Evolutionary conservation across 2,113 vertebrate genomes (phyloP).

Genomic region (Lonchura striata): DNA sequence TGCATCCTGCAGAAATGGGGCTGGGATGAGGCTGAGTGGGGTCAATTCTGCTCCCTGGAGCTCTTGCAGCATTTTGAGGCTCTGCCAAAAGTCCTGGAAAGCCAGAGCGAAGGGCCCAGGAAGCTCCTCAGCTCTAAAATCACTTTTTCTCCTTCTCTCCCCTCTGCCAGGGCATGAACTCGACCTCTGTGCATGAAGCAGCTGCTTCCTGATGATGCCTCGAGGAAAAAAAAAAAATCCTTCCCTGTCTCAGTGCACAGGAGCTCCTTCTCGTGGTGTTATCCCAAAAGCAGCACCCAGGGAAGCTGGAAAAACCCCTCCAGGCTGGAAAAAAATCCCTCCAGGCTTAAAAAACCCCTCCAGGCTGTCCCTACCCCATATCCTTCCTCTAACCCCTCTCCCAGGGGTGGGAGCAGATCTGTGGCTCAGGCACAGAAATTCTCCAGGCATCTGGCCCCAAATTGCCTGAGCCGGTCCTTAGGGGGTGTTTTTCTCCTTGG

Average conservation of each 20-base stretch:
- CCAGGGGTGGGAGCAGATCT: not conserved
- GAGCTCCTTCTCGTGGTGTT: accelerated
- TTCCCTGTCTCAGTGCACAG: not conserved
- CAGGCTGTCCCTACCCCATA: accelerated
- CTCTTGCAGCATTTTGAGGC: not conserved
- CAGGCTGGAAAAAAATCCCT: not conserved
- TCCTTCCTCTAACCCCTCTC: not conserved
- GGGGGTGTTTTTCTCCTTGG: not conserved
- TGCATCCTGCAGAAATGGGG: not conserved
- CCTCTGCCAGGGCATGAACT: not conserved
- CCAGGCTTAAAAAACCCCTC: not conserved
- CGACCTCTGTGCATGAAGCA: accelerated
- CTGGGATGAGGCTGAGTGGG: not conserved
- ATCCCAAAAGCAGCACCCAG: not conserved
- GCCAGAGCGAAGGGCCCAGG: not conserved
- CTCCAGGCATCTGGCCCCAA: not conserved
- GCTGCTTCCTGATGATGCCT: not conserved
- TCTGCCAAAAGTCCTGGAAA: not conserved
- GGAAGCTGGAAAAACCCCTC: not conserved
- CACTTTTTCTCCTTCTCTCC: not conserved
- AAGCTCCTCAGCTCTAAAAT: not conserved
- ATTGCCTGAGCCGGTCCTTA: not conserved
- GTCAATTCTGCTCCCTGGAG: not conserved
- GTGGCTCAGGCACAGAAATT: not conserved
- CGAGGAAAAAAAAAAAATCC: not conserved